These are phyloP conservation scores for Cyrtonyx montezumae DNA, from an alignment of 2,113 vertebrate species.

Conservation along the genomic window DNA sequence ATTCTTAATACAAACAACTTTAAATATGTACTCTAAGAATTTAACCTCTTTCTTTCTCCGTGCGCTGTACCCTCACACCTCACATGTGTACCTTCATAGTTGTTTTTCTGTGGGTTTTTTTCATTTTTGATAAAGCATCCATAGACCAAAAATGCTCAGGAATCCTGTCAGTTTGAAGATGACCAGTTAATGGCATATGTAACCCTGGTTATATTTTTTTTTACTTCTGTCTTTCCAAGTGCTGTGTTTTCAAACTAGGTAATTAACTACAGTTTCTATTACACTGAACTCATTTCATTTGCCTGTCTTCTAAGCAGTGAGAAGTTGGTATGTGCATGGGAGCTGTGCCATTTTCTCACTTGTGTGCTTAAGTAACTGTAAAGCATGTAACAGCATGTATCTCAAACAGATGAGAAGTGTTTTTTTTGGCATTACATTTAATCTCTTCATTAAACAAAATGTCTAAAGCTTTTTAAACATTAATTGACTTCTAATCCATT, in stretches of 20 bases:
- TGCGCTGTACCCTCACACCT: rapidly evolving
- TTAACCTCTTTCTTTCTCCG: neutral
- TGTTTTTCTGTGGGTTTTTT: neutral
- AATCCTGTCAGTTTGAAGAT: neutral
- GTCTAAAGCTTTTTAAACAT: constrained; percentile 8
- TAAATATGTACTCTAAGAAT: neutral
- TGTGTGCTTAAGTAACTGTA: neutral
- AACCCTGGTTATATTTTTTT: neutral
- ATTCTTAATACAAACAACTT: neutral
- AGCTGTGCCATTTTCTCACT: neutral
- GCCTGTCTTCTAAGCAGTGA: neutral
- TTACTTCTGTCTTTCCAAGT: neutral
- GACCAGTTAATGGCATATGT: neutral
- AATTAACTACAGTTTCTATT: neutral
- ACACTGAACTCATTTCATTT: neutral
- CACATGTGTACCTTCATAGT: neutral
- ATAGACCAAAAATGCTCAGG: neutral
- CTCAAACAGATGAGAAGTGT: neutral
- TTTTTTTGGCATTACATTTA: neutral
- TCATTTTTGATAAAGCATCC: neutral
- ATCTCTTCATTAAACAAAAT: constrained; percentile 10
- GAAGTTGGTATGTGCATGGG: neutral
- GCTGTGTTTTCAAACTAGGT: neutral
- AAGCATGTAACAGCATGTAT: neutral
- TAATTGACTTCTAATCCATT: constrained; percentile 40